These are phyloP conservation scores for Maccullochella peelii DNA, from an alignment of 2,113 vertebrate species.

Conservation along the genomic window DNA sequence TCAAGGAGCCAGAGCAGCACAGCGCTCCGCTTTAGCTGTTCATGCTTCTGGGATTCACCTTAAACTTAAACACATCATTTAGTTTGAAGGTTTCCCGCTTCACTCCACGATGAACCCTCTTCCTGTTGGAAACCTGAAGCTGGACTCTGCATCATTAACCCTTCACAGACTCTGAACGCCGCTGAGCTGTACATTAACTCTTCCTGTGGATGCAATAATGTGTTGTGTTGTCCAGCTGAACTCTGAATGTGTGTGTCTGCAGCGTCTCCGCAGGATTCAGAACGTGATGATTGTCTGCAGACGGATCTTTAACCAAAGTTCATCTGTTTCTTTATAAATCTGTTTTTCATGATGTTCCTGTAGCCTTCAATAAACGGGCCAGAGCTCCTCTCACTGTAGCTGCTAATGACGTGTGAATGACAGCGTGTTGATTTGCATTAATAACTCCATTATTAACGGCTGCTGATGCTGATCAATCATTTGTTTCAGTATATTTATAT, in stretches of 20 bases:
- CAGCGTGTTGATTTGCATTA: too few species aligned
- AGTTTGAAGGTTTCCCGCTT: too few species aligned
- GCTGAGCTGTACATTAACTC: neutral
- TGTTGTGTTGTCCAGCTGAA: neutral
- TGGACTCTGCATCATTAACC: neutral
- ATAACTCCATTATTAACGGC: too few species aligned
- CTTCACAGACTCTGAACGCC: neutral
- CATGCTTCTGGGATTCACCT: too few species aligned
- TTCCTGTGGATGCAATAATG: neutral
- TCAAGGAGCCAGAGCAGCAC: too few species aligned
- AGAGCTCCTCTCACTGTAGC: neutral
- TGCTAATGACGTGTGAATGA: too few species aligned
- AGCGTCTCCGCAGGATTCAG: neutral
- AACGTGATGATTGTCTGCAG: too few species aligned
- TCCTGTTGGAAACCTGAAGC: neutral
- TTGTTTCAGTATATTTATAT: too few species aligned
- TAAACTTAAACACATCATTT: too few species aligned
- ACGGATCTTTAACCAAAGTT: neutral
- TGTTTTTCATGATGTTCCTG: neutral
- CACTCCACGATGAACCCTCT: too few species aligned
- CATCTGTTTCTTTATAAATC: neutral
- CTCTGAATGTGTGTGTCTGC: neutral
- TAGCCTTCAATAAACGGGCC: neutral
- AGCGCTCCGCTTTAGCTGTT: too few species aligned
- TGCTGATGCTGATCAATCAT: too few species aligned